A percentile compares a stretch with the other conserved stretches of the same genome.
Conservation (phyloP, 2,113 vertebrate genomes). For the human (Homo sapiens) region GRCh38 chr2:178350001-178350500, state of each 20-base stretch:
- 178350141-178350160: not conserved
- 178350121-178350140: not conserved
- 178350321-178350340: not conserved
- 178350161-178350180: not conserved
- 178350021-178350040: not conserved
- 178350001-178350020: not conserved
- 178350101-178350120: not conserved
- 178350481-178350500: not conserved
- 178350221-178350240: not conserved
- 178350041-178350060: fast-evolving
- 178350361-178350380: not conserved
- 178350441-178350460: not conserved
- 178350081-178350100: not conserved
- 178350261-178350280: not conserved
- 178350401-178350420: not conserved
- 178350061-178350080: not conserved
- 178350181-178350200: too few species aligned
- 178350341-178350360: not conserved
- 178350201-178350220: not conserved
- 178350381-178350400: not conserved
- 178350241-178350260: not conserved
- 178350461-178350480: not conserved
- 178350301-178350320: not conserved
- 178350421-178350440: not conserved
- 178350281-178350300: not conserved